A percentile compares a stretch with the other conserved stretches of the same genome.
Evolutionary conservation across 2,888 invertebrate genomes (phyloP).

Genomic region (Thereva nobilitata): DNA sequence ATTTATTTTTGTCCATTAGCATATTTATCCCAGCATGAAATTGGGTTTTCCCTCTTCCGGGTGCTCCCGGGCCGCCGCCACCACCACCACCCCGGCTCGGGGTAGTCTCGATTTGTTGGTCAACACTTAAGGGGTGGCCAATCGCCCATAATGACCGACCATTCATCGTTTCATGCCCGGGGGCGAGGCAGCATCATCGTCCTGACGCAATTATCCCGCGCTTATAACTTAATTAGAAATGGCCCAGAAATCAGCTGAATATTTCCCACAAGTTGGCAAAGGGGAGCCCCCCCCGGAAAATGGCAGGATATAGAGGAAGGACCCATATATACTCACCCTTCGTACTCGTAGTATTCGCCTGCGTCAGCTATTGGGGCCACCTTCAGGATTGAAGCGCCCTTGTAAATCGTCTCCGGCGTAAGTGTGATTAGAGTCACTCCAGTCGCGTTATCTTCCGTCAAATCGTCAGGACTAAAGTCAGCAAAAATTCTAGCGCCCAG

Average conservation of each 20-base stretch:
- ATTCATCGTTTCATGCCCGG: neutral
- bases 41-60: constrained; percentile 9
- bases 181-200: neutral
- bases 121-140: neutral
- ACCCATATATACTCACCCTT: constrained; percentile 35
- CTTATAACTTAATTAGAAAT: constrained; percentile 34
- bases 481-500: constrained; percentile 55
- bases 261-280: neutral
- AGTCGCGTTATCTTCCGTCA: constrained; percentile 3
- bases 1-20: constrained; percentile 36
- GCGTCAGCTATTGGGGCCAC: constrained; percentile 41
- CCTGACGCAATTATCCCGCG: neutral
- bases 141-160: constrained; percentile 21
- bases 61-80: neutral
- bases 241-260: constrained; percentile 9
- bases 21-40: constrained; percentile 38
- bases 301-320: neutral
- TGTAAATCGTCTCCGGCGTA: constrained; percentile 58
- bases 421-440: constrained; percentile 53
- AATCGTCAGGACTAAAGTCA: constrained; percentile 47
- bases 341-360: constrained; percentile 37
- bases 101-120: constrained; percentile 5
- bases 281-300: neutral
- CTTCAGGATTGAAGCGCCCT: constrained; percentile 56
- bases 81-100: too few relatives aligned